Evolutionary conservation across 2,113 vertebrate genomes (phyloP).

Genomic region (Hydrochoerus hydrochaeris): DNA sequence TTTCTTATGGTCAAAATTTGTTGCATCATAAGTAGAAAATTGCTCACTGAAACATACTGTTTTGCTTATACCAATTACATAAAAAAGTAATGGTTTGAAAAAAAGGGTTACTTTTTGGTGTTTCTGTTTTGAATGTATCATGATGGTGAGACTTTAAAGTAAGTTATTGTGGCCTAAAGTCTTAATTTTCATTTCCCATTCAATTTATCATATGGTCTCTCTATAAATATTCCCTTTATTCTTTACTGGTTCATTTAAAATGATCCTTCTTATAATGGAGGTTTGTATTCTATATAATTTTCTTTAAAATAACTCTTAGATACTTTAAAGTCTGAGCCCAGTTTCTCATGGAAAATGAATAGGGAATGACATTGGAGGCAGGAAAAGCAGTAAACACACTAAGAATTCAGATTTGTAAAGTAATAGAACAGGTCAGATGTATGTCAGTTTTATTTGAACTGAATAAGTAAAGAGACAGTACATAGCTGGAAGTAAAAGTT

Average conservation of each 20-base stretch:
- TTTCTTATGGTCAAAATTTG: neutral
- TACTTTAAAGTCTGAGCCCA: neutral
- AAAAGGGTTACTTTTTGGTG: neutral
- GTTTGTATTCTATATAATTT: neutral
- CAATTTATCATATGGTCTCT: neutral
- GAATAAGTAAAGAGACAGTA: neutral
- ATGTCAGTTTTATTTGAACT: constrained; percentile 9
- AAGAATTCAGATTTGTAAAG: neutral
- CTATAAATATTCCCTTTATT: neutral
- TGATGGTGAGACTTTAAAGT: neutral
- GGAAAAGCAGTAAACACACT: neutral
- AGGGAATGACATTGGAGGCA: neutral
- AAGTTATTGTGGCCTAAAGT: neutral
- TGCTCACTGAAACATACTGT: neutral
- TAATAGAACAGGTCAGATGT: neutral
- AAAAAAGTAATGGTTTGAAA: neutral
- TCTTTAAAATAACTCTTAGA: neutral
- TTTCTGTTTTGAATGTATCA: neutral
- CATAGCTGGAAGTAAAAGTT: neutral
- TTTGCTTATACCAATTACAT: neutral
- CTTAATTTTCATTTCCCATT: neutral
- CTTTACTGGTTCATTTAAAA: constrained; percentile 8
- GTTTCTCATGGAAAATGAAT: neutral
- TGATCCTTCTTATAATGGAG: neutral
- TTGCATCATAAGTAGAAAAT: neutral